Base-by-base conservation (phyloP, 2,888 invertebrate species). In the Scaptomyza polygonia region DNA sequence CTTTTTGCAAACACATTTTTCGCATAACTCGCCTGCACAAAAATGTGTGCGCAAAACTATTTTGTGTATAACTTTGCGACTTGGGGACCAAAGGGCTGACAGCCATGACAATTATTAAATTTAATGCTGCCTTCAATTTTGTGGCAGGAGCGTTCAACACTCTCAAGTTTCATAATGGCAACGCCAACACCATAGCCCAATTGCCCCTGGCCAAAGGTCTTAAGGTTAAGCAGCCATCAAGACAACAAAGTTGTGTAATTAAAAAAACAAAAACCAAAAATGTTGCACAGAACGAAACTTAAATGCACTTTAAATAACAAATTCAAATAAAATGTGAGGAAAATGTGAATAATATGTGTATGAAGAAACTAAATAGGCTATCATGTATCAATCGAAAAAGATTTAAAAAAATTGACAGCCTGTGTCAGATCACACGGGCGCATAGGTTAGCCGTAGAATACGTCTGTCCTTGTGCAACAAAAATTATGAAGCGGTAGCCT, bases 91-190 rank as follows among this genome's bases (percentile, higher is more conserved):
- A 53, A 59, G 65, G 58, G 36, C 62, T 62, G 65, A 62, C 72
- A 76, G 58, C 66, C 43, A 54, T 58, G 76, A 82, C 79, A 86
- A 86, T 86, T 82, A 84, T 84, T 85, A 86, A 74, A 84, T 86
- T 84, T 85, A 76, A 84, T 69, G 70, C 61, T 62, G 62, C 70
- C 53, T 74, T 55, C 55, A 70, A 49, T 70, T 61, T 53, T 36
- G 53, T 25, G 61, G 32, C 54, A 53, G 47, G 34, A 52, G 47
- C 36, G 45, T 57, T 61, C 45, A 57, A 53, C 55, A 47, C 52
- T 67, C 63, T 67, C 61, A 56, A 76, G 61, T 72, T 79, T 63
- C 63, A 79, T 55, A 68, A 72, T 48, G 68, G 56, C 65, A 67
- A 51, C 44, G 47, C 29, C 11, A 43, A 49, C 30, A 52, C 40